Base-by-base conservation (phyloP, 2,113 vertebrate genomes). In the Steatornis caripensis region DNA sequence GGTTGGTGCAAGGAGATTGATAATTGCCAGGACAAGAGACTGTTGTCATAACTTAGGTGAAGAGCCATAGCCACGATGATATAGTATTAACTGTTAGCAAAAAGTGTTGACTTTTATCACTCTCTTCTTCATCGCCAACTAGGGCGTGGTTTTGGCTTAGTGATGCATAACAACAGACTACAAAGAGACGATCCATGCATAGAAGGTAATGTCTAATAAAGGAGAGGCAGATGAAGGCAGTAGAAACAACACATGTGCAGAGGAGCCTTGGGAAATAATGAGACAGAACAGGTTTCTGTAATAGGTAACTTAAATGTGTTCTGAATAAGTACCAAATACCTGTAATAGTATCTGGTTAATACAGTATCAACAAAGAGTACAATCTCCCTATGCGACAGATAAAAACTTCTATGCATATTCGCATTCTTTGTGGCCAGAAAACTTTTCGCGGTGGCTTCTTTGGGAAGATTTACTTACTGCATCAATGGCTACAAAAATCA, bases 121-220 rank as follows among this genome's bases (percentile, higher is more conserved):
- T 43, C 14, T 55, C 2, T 23, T 69, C 30, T 16, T 53, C 39
- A 11, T 65, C 0, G 0, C 32, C 16, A 15, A 5, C 3, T n/a
- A 37, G 58, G 37, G 27, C 0, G 0, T 22, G 41, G 23, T 12
- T 82, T 82, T 61, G 49, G 5, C 32, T 62, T 3, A 3, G 18
- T 45, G 62, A 4, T 39, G 37, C 4, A 2, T 49, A 41, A 24
- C 34, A 39, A 13, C 10, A 77, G 41, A 39, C 4, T 27, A 69
- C 12, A 43, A n/a, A 70, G 66, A 62, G 30, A 18, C 66, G 41
- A 32, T 30, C 29, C 16, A 2, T 12, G 26, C 2, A 1, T 24
- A 24, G 58, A 87, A 87, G 15, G 7, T 51, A 22, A 29, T 62
- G 16, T 7, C 12, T 62, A 36, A 41, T 11, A 37, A 57, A 51